Evolutionary conservation across 2,797 vertebrate genomes (phyloP).

Genomic region (Chromobotia macracanthus): DNA sequence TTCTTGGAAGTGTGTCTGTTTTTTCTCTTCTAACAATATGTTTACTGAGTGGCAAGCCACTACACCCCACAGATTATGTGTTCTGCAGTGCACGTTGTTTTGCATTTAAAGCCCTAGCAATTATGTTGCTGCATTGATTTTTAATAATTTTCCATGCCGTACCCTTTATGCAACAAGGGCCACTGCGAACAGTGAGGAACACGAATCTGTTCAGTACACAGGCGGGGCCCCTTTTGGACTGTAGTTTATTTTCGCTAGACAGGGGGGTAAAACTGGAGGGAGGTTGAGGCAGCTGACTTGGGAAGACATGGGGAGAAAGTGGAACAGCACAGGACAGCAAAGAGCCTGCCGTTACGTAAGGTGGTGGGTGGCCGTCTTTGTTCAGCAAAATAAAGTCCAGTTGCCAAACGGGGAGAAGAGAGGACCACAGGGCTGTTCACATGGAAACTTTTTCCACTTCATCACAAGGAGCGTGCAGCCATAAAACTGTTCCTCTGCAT

Average conservation of each 20-base stretch:
- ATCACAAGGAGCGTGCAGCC: not conserved
- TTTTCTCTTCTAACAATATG: slow-evolving; percentile 9
- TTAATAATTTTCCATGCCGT: not conserved
- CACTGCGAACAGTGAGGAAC: not conserved
- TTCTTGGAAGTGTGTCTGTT: slow-evolving; percentile 27
- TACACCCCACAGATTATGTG: not conserved
- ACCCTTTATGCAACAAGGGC: not conserved
- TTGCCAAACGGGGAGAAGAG: slow-evolving; percentile 28
- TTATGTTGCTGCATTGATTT: not conserved
- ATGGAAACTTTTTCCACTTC: not conserved
- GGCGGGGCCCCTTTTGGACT: slow-evolving; percentile 33
- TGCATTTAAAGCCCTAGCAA: not conserved
- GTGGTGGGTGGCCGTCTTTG: slow-evolving; percentile 7
- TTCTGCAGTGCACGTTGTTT: slow-evolving; percentile 10
- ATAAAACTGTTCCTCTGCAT: slow-evolving; percentile 1
- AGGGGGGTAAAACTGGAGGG: slow-evolving; percentile 41
- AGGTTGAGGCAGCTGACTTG: slow-evolving; percentile 1
- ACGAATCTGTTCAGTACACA: not conserved
- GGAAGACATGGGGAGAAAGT: slow-evolving; percentile 1
- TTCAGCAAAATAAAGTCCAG: slow-evolving; percentile 11
- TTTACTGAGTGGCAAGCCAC: not conserved
- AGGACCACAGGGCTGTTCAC: not conserved
- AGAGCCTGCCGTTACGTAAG: slow-evolving; percentile 18
- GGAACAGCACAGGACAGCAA: slow-evolving; percentile 10
- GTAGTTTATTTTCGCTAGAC: slow-evolving; percentile 48